These are phyloP conservation scores for Trematocara zebra DNA, from an alignment of 2,113 vertebrate genomes.

Conservation along the genomic window DNA sequence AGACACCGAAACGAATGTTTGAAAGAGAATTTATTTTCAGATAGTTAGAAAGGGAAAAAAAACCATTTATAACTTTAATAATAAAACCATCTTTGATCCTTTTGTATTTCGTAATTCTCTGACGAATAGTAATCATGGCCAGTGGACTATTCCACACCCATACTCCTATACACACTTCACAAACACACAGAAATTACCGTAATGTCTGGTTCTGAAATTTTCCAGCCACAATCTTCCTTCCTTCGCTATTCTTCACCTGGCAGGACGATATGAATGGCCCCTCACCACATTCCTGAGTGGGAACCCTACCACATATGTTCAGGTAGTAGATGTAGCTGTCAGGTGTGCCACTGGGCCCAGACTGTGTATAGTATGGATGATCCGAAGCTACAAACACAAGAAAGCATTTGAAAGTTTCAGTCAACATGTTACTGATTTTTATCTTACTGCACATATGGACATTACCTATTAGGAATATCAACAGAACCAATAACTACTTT, in stretches of 20 bases:
- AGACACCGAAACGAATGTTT: too few relatives aligned
- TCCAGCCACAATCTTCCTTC: slow-evolving; percentile 77
- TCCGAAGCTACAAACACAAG: slow-evolving; percentile 29
- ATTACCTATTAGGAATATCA: not conserved
- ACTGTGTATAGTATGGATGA: slow-evolving; percentile 55
- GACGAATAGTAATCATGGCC: not conserved
- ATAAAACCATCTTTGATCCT: not conserved
- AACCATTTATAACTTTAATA: not conserved
- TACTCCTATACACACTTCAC: not conserved
- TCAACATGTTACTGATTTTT: not conserved
- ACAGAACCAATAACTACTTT: not conserved
- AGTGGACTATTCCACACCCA: not conserved
- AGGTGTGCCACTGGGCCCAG: slow-evolving; percentile 33
- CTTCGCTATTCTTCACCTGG: slow-evolving; percentile 70
- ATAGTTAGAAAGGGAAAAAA: not conserved
- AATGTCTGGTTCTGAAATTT: slow-evolving; percentile 81
- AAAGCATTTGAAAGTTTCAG: not conserved
- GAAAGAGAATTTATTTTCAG: not conserved
- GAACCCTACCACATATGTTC: slow-evolving; percentile 78
- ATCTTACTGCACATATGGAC: not conserved
- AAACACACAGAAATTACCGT: slow-evolving; percentile 67
- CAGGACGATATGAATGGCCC: slow-evolving; percentile 71
- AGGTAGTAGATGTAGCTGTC: slow-evolving; percentile 82
- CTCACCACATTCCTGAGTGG: slow-evolving; percentile 51
- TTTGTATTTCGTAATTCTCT: not conserved